Conservation (phyloP, 2,113 vertebrate species). For the Rhabdomys dilectus region DNA sequence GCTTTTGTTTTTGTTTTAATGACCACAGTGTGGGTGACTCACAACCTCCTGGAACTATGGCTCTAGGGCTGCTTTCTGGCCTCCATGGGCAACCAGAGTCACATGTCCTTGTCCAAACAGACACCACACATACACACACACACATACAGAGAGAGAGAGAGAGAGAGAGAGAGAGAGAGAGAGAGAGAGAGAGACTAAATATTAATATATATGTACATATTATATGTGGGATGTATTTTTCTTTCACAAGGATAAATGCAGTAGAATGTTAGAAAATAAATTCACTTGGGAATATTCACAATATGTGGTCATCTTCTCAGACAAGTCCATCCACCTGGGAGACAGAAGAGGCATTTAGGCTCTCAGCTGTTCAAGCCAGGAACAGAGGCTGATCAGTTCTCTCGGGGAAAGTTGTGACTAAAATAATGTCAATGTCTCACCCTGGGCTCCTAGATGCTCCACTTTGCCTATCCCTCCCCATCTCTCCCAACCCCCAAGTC, state of each 20-base stretch:
- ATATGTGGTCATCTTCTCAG: not conserved
- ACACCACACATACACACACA: not conserved
- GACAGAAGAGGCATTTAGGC: not conserved
- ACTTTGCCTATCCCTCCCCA: slow-evolving; percentile 48
- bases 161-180: too few species aligned
- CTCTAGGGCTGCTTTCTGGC: too few species aligned
- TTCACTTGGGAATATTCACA: not conserved
- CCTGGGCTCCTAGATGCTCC: slow-evolving; percentile 46
- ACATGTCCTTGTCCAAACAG: not conserved
- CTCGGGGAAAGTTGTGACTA: slow-evolving; percentile 57
- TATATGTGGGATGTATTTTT: not conserved
- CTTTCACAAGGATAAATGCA: not conserved
- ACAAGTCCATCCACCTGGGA: not conserved
- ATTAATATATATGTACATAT: not conserved
- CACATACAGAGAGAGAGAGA: too few species aligned
- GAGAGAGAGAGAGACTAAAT: not conserved
- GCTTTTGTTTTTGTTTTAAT: not conserved
- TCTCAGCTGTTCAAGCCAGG: not conserved
- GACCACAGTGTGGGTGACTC: not conserved
- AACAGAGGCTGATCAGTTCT: slow-evolving; percentile 13
- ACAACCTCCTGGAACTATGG: not conserved
- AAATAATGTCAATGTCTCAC: slow-evolving; percentile 62
- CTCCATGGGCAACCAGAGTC: not conserved
- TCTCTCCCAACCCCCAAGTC: slow-evolving; percentile 1
- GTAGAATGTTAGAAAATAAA: not conserved